Evolutionary conservation across 2,113 vertebrate genomes (phyloP), one percentile per base, ranked within the genome.

Genomic region (Poeciliopsis occidentalis): DNA sequence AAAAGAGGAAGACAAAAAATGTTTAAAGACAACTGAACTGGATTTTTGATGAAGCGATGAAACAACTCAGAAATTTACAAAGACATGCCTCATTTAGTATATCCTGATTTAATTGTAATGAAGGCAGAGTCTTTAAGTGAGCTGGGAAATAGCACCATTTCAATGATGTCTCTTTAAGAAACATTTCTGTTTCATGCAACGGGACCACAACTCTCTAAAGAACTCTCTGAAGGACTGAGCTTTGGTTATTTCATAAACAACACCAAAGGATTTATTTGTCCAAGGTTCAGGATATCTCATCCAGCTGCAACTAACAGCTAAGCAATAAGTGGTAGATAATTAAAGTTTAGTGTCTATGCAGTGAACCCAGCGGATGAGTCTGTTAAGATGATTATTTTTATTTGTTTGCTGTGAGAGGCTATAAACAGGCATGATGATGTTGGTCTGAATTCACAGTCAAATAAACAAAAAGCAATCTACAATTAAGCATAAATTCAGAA

Each of bases 21-120:
- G 67, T 67, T 69, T 27, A 60, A 68, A 31, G 54, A 67, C 67
- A 73, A 62, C 47, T 76, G 26, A 26, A 63, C 37, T 62, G 19
- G 13, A 78, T 69, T 64, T 75, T 77, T 64, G 51, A 84, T 85
- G 70, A 84, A 85, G 71, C 77, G 82, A 44, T 65, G 76, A 29
- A 76, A 68, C 70, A 65, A 60, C 5, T 15, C 12, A 19, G 74
- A 37, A 60, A 27, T 88, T 85, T 71, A 73, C 24, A 75, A 63
- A 84, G 79, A 67, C 64, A 67, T 4, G 17, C 79, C 60, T 81
- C 89, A 80, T 87, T 77, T 70, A 84, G 89, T 73, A 76, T 81
- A 66, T 5, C 54, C 67, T 78, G 81, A 71, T 79, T 71, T 47
- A 60, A 51, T 66, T 68, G 11, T 27, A 4, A 12, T 64, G 41